Evolutionary conservation across 2,888 invertebrate genomes (phyloP), one percentile per base, ranked within the genome.

Genomic region (Caenorhabditis afra): DNA sequence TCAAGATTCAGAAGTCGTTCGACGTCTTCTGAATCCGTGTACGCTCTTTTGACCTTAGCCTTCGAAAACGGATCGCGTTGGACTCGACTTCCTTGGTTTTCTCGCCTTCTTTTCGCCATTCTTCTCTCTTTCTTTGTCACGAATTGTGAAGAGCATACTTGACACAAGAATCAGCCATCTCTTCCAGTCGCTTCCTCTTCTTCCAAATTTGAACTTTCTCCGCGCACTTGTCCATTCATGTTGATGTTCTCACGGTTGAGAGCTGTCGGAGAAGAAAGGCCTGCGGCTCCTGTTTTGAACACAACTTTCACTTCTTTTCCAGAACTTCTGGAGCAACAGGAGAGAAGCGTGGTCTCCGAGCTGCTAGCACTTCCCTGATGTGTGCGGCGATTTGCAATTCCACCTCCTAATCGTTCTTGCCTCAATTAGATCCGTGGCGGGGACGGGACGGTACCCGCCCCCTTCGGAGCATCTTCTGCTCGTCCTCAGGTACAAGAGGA

Each of bases 171-270:
- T 37, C 39, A 22, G 22, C 29, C 49, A 16, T 4, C 37, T 22
- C 23, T 12, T 23, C 3, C 52, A 14, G 50, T 39, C 22, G 16
- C 4, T 37, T 50, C 39, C 23, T 49, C 41, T 35, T 37, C 45
- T 53, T 61, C 47, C 1, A 12, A 55, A 67, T 35, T 39, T 58
- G 47, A 65, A 55, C 65, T 53, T 58, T 10, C 20, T 29, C 39
- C 45, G 29, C 59, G 29, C 58, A 39, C n/a, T 49, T 12, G 35
- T 7, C 37, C 39, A 59, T 68, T 45, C 59, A 53, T 62, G 53
- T 62, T 55, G 70, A 62, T 61, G 70, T 70, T 70, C 70, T 55
- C 70, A 70, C 62, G 70, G 55, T 62, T 70, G 61, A 61, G 61
- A 55, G 62, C 53, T 39, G 53, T 37, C 37, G 11, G 52, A 44